These are phyloP conservation scores for Abrostola tripartita DNA, from an alignment of 2,888 invertebrate species.

Conservation along the genomic window DNA sequence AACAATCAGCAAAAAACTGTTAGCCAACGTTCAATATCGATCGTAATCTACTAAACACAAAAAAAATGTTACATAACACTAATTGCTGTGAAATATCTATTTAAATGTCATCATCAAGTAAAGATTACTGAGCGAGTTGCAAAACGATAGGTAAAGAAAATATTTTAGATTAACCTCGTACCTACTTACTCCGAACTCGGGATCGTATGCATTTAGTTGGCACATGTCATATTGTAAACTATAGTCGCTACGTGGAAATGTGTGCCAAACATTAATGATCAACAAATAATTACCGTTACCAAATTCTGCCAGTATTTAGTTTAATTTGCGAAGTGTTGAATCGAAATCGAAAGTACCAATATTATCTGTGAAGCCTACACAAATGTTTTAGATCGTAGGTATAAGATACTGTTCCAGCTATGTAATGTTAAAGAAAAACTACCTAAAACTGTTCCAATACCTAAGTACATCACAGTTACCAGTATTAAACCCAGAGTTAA, in stretches of 20 bases:
- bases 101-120: slow-evolving; percentile 32
- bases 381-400: neutral
- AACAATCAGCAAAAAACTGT: slow-evolving; percentile 13
- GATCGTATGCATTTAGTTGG: slow-evolving; percentile 28
- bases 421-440: neutral
- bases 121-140: slow-evolving; percentile 38
- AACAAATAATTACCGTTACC: slow-evolving; percentile 22
- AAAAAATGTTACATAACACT: slow-evolving; percentile 42
- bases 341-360: too few relatives aligned
- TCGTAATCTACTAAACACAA: slow-evolving; percentile 23
- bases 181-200: neutral
- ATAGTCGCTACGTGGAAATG: slow-evolving; percentile 8
- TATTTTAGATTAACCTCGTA: neutral
- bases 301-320: slow-evolving; percentile 11
- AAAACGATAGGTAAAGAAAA: slow-evolving; percentile 7
- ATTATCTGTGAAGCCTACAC: neutral
- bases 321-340: neutral
- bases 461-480: slow-evolving; percentile 31
- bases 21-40: slow-evolving; percentile 17
- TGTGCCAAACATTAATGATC: slow-evolving; percentile 29
- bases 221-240: slow-evolving; percentile 19
- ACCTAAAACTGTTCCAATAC: neutral
- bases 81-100: slow-evolving; percentile 37
- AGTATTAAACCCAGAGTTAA: slow-evolving; percentile 35
- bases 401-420: neutral